Evolutionary conservation across 2,113 vertebrate genomes (phyloP).

Genomic region (Hippoglossus stenolepis): DNA sequence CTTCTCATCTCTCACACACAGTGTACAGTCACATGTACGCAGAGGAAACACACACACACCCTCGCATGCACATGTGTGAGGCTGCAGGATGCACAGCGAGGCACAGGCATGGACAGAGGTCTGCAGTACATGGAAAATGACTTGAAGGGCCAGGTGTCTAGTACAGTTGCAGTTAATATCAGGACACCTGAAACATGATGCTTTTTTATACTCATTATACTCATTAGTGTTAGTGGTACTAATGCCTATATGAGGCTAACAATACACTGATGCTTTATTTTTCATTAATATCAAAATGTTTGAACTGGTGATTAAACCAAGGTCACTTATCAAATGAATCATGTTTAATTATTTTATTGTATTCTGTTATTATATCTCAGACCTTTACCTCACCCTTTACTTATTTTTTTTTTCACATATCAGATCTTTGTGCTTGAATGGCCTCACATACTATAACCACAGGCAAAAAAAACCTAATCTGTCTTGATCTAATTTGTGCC

Average conservation of each 20-base stretch:
- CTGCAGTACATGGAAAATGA: too few relatives aligned
- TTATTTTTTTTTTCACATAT: not conserved
- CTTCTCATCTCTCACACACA: slow-evolving; percentile 68
- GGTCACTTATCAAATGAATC: not conserved
- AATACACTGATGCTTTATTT: too few relatives aligned
- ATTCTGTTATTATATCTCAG: not conserved
- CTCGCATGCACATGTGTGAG: slow-evolving; percentile 11
- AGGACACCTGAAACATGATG: too few relatives aligned
- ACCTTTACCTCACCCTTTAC: not conserved
- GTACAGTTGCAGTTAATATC: too few relatives aligned
- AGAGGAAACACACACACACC: slow-evolving; percentile 28
- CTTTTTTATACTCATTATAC: too few relatives aligned
- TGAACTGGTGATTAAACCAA: not conserved
- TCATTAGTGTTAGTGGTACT: too few relatives aligned
- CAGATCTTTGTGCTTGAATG: not conserved
- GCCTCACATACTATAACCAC: not conserved
- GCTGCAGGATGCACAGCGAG: slow-evolving; percentile 20
- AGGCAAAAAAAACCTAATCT: not conserved
- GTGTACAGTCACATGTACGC: slow-evolving; percentile 39
- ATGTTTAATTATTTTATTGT: not conserved
- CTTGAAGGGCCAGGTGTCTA: too few relatives aligned
- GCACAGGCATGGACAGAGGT: too few relatives aligned
- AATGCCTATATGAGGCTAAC: too few relatives aligned
- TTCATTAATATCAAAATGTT: not conserved
- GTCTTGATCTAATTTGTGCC: slow-evolving; percentile 6